Conservation (phyloP, 2,888 invertebrate species). For the Lucinisca nassula region DNA sequence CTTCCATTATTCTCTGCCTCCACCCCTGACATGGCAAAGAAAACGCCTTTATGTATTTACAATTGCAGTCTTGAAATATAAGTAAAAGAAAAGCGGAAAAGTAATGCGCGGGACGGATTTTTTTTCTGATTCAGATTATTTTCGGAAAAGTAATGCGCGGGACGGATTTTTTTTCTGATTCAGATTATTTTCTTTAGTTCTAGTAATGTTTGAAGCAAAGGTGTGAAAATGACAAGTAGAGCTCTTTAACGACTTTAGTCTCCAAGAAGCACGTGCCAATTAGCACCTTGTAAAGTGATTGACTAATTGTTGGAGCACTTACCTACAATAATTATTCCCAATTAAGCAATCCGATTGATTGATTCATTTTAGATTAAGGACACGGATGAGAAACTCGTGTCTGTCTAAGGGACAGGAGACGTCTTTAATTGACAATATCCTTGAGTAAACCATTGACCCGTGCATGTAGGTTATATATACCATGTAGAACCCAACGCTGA, state of each 20-base stretch:
- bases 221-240: not conserved
- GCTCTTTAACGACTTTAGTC: not conserved
- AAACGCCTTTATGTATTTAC: no score
- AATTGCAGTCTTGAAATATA: no score
- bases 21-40: no score
- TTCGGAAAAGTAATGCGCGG: no score
- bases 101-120: no score
- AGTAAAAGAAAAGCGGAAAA: no score
- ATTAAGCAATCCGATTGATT: not conserved
- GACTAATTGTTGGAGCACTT: not conserved
- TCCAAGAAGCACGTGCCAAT: not conserved
- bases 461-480: not conserved
- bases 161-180: no score
- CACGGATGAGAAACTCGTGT: not conserved
- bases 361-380: not conserved
- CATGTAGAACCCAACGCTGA: no score
- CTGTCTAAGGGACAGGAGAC: not conserved
- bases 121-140: no score
- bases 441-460: not conserved
- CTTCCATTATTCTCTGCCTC: no score
- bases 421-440: conserved; percentile 6
- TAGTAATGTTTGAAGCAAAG: not conserved
- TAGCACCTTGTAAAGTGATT: not conserved
- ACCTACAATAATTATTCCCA: not conserved
- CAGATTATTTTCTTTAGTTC: no score